phyloP scores from a whole-genome alignment of 2,797 vertebrate genomes.

The Rhinoraja longicauda region DNA sequence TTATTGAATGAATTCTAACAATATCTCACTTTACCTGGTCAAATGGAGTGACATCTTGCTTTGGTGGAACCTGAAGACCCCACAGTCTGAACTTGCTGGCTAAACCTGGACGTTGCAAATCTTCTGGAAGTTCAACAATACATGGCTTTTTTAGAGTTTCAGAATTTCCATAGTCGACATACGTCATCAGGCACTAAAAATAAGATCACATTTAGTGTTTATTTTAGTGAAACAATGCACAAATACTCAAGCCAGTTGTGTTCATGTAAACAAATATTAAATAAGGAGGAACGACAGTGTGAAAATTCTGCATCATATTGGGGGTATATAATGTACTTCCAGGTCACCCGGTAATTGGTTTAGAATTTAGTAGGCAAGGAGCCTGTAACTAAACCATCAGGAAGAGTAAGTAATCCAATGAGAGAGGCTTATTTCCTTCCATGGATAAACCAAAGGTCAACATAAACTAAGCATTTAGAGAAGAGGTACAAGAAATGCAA shows the following conservation, averaged over 20 bases:
- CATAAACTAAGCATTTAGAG: neutral
- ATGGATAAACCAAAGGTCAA: neutral
- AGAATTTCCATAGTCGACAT: slow-evolving; percentile 68
- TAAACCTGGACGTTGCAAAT: slow-evolving; percentile 52
- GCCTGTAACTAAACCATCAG: neutral
- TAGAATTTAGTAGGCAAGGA: neutral
- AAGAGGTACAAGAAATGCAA: too few species aligned
- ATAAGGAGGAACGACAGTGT: neutral
- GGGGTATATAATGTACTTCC: neutral
- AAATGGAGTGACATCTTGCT: slow-evolving; percentile 55
- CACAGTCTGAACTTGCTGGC: slow-evolving; percentile 64
- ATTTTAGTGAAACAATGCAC: neutral
- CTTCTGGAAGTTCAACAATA: slow-evolving; percentile 61
- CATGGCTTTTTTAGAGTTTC: slow-evolving; percentile 58
- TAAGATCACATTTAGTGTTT: neutral
- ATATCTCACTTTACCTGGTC: slow-evolving; percentile 53
- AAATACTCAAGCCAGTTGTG: neutral
- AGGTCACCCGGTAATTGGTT: neutral
- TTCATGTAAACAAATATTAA: neutral
- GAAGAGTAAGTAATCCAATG: neutral
- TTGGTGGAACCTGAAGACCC: slow-evolving; percentile 55
- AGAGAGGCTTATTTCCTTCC: neutral
- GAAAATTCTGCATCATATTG: neutral
- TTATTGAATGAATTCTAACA: neutral
- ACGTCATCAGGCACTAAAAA: slow-evolving; percentile 54